These are phyloP conservation scores for Nephotettix cincticeps DNA, from an alignment of 1,140 invertebrate species.

Conservation along the genomic window DNA sequence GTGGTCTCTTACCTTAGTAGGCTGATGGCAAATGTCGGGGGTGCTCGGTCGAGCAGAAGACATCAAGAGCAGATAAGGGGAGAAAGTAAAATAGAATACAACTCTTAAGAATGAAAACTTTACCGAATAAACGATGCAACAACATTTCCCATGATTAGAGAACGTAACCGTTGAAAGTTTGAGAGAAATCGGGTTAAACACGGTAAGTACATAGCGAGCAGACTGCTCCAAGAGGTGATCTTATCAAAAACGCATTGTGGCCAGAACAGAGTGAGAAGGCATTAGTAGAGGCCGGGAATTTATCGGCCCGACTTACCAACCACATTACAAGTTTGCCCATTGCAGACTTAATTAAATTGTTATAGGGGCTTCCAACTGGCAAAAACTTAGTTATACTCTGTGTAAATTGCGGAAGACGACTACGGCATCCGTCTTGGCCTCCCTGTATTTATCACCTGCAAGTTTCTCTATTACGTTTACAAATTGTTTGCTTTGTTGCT, in stretches of 20 bases:
- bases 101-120: too few species aligned
- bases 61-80: too few species aligned
- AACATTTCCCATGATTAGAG: background rate
- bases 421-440: background rate
- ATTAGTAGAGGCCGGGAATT: background rate
- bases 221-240: background rate
- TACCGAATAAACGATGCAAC: background rate
- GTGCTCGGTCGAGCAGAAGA: background rate
- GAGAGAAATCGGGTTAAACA: background rate
- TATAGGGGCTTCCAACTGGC: conserved; percentile 14
- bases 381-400: conserved; percentile 12
- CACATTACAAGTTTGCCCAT: conserved; percentile 17
- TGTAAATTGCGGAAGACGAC: background rate
- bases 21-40: too few species aligned
- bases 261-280: background rate
- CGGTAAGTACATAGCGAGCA: too few species aligned
- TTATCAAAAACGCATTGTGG: conserved; percentile 6
- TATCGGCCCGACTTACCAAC: conserved; percentile 7
- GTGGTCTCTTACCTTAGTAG: too few species aligned
- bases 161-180: background rate
- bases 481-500: too few species aligned
- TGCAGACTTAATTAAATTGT: conserved; percentile 19
- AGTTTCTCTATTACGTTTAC: too few species aligned
- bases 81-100: too few species aligned
- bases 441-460: too few species aligned